Conservation (phyloP, 1,140 invertebrate species). For the Lasioglossum albipes region DNA sequence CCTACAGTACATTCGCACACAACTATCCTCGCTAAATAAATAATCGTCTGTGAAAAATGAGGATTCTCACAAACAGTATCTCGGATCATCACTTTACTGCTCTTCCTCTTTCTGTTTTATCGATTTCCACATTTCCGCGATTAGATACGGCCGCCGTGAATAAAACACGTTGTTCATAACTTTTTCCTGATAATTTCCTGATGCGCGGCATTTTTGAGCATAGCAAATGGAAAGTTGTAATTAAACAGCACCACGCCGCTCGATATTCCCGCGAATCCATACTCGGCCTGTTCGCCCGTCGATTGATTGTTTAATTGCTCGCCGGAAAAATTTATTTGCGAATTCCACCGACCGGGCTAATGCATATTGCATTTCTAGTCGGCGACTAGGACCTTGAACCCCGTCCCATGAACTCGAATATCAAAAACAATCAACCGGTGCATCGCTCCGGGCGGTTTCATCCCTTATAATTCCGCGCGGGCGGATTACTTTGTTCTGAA, state of each 20-base stretch:
- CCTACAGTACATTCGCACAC: too few species aligned
- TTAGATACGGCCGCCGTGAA: not conserved
- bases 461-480: too few species aligned
- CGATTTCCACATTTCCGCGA: too few species aligned
- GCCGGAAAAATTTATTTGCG: not conserved
- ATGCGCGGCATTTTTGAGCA: not conserved
- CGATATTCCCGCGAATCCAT: conserved; percentile 7
- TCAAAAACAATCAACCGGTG: too few species aligned
- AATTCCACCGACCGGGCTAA: not conserved
- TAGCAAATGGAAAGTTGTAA: conserved; percentile 34
- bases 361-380: not conserved
- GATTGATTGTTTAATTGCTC: conserved; percentile 39
- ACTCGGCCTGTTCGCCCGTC: not conserved
- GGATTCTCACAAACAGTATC: too few species aligned
- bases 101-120: too few species aligned
- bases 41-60: too few species aligned
- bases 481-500: too few species aligned
- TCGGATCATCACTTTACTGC: too few species aligned
- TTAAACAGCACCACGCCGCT: conserved; percentile 24
- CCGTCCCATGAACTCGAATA: too few species aligned
- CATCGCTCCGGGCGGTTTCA: too few species aligned
- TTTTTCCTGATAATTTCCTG: not conserved
- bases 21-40: too few species aligned
- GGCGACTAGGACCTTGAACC: not conserved
- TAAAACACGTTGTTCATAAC: not conserved